Evolutionary conservation across 1,140 invertebrate genomes (phyloP), one percentile per base, ranked within the genome.

Genomic region (Zaprionus lachaisei): DNA sequence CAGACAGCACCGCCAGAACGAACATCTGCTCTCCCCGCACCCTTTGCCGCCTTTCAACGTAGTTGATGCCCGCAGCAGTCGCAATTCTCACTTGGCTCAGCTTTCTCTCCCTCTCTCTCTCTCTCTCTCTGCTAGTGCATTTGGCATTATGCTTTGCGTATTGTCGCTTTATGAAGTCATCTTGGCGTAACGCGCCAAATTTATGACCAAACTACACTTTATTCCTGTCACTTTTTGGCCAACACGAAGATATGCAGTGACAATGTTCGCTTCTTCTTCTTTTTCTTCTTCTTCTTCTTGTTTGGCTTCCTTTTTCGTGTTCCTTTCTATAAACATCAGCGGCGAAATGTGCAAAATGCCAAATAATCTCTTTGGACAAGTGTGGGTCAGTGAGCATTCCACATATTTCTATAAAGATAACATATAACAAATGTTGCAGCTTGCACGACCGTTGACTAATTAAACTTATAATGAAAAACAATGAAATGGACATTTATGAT

Each of bases 131-230:
- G 26, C 22, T 67, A 67, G 51, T 86, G 83, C 83, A 85, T 80
- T 85, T 84, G 81, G 83, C 83, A 87, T 89, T 87, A 87, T 87
- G 84, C 78, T 89, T 87, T 87, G 78, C 81, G 84, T 89, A 89
- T 89, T 90, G 85, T 89, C 85, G 85, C 85, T 89, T 89, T 89
- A 89, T 89, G 85, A 89, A 89, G 84, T 89, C 84, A 89, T 89
- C 84, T 89, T 89, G 81, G 85, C 84, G 84, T 84, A 90, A 89
- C 87, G 83, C 85, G 77, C 85, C 85, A 89, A 89, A 89, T 89
- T 89, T 89, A 89, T 89, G 84, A 81, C 84, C 85, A 89, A 89
- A 89, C 85, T 89, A 84, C 84, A 90, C 85, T 89, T 89, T 87
- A 87, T 89, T 87, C 77, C 81, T 89, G 84, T 87, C 84, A 89